phyloP scores from a whole-genome alignment of 2,888 invertebrate species.

The Ornithoptera alexandrae region DNA sequence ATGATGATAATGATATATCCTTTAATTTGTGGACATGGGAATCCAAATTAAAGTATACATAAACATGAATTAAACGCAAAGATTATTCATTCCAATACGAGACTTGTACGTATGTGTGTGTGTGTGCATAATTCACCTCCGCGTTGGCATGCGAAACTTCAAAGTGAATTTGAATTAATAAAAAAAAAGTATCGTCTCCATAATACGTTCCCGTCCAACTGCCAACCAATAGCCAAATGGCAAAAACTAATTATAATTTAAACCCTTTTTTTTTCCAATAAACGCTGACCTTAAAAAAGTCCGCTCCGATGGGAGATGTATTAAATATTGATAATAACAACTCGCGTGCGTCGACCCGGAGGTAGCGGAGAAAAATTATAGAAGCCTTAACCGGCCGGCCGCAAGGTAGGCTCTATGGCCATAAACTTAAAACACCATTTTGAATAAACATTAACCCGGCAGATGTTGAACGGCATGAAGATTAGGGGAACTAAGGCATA shows the following conservation, averaged over 20 bases:
- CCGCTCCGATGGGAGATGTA: slow-evolving; percentile 63
- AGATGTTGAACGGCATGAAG: slow-evolving; percentile 77
- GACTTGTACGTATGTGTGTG: too few species aligned
- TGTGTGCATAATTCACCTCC: background rate
- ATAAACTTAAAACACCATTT: slow-evolving; percentile 74
- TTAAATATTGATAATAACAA: slow-evolving; percentile 72
- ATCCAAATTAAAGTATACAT: too few species aligned
- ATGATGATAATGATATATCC: too few species aligned
- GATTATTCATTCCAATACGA: too few species aligned
- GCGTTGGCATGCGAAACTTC: background rate
- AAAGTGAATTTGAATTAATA: background rate
- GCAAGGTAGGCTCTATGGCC: slow-evolving; percentile 67
- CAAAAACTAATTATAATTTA: slow-evolving; percentile 51
- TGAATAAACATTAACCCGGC: slow-evolving; percentile 71
- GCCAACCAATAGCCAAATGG: slow-evolving; percentile 53
- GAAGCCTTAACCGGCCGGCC: slow-evolving; percentile 49
- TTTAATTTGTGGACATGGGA: too few species aligned
- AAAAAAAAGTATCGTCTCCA: slow-evolving; percentile 34
- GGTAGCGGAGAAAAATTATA: slow-evolving; percentile 58
- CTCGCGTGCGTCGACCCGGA: slow-evolving; percentile 68
- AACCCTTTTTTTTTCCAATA: slow-evolving; percentile 50
- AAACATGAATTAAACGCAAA: too few species aligned
- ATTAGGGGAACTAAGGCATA: slow-evolving; percentile 80
- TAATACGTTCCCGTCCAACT: slow-evolving; percentile 45
- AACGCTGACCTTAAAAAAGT: slow-evolving; percentile 65